Conservation (phyloP, 2,888 invertebrate genomes). For the Dugesia japonica region DNA sequence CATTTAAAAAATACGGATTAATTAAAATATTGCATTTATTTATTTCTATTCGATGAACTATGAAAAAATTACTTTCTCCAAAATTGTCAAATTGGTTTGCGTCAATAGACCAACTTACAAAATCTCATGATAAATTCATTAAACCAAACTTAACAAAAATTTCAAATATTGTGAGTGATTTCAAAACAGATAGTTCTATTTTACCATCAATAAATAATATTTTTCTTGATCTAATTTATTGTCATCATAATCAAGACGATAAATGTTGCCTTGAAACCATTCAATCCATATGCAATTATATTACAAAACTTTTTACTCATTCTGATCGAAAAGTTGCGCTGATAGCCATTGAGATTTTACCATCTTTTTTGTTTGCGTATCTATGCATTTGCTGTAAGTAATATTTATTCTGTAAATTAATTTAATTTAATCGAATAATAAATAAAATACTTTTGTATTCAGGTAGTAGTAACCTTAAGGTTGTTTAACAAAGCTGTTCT, state of each 20-base stretch:
- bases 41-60: background rate
- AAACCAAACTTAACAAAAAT: background rate
- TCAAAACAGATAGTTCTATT: conserved; percentile 6
- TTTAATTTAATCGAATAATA: no score
- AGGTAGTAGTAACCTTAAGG: no score
- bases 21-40: no score
- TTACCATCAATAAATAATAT: background rate
- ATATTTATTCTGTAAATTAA: background rate
- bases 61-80: background rate
- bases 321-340: background rate
- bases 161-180: background rate
- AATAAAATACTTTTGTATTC: no score
- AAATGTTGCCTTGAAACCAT: conserved; percentile 7
- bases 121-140: background rate
- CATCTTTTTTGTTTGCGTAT: background rate
- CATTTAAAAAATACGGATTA: no score
- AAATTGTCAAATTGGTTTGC: background rate
- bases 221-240: background rate
- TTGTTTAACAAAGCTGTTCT: no score
- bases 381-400: conserved; percentile 1
- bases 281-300: background rate
- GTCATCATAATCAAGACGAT: conserved; percentile 4
- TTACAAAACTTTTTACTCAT: background rate
- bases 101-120: background rate
- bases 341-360: background rate